Percentiles rank a stretch among this genome's conserved stretches.
These are phyloP conservation scores for Metopolophium dirhodum DNA, from an alignment of 1,140 invertebrate species.

Conservation along the genomic window DNA sequence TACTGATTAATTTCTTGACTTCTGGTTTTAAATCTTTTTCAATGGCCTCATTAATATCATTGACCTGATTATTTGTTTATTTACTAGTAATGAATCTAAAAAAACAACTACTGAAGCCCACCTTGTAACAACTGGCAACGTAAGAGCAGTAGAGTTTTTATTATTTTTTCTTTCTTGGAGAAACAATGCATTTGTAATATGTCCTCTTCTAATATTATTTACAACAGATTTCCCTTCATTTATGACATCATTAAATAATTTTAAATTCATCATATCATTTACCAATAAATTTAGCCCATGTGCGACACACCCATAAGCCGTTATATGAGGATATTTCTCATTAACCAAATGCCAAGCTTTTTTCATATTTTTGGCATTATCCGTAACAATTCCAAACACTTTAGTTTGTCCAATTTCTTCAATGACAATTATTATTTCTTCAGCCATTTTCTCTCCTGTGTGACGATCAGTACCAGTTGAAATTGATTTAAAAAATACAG, in stretches of 20 bases:
- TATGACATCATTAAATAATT: constrained; percentile 6
- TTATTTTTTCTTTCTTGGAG: not conserved
- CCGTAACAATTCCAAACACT: constrained; percentile 60
- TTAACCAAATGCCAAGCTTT: constrained; percentile 46
- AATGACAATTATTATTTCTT: constrained; percentile 60
- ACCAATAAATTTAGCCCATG: not conserved
- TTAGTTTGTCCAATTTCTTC: constrained; percentile 61
- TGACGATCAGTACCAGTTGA: not conserved
- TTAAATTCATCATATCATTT: constrained; percentile 30
- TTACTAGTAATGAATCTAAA: not conserved
- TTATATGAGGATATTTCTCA: constrained; percentile 40
- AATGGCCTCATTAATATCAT: not conserved
- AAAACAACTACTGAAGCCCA: not conserved
- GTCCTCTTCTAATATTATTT: constrained; percentile 27
- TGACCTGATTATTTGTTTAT: constrained; percentile 11
- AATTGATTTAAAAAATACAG: not conserved
- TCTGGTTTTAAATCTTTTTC: constrained; percentile 18
- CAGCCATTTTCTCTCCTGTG: constrained; percentile 59
- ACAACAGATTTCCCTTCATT: not conserved
- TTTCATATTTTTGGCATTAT: constrained; percentile 61
- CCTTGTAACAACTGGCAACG: not conserved
- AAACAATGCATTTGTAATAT: not conserved
- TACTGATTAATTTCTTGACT: constrained; percentile 3
- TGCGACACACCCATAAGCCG: constrained; percentile 9
- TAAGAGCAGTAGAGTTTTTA: not conserved